Evolutionary conservation across 2,797 vertebrate genomes (phyloP).

Genomic region (Eulemur mongoz): DNA sequence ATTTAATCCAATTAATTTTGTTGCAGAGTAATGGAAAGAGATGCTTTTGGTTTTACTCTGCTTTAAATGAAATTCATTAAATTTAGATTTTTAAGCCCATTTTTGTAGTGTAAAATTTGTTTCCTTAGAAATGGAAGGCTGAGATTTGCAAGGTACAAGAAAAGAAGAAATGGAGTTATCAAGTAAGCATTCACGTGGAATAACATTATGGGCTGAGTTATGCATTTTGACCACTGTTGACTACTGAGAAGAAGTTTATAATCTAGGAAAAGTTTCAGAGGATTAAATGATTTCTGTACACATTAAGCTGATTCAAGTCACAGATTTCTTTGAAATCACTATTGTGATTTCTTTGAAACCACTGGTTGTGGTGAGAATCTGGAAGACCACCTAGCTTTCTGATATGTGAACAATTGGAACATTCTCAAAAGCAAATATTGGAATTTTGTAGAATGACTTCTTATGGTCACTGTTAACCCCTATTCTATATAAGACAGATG

Average conservation of each 20-base stretch:
- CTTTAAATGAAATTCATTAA: background rate
- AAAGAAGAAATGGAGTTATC: background rate
- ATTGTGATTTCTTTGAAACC: background rate
- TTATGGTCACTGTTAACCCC: background rate
- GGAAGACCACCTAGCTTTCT: background rate
- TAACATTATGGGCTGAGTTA: background rate
- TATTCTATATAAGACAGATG: background rate
- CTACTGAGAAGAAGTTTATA: background rate
- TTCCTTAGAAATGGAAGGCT: background rate
- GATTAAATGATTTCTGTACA: background rate
- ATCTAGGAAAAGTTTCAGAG: background rate
- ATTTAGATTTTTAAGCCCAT: background rate
- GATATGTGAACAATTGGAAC: background rate
- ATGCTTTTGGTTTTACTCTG: background rate
- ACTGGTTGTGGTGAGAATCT: background rate
- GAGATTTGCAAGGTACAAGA: background rate
- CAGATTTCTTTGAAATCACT: conserved; percentile 30
- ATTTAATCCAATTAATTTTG: background rate
- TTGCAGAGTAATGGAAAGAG: background rate
- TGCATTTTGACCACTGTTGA: conserved; percentile 22
- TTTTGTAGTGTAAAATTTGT: background rate
- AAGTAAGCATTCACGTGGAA: background rate
- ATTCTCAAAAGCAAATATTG: background rate
- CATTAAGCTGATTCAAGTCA: conserved; percentile 45
- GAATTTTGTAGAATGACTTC: conserved; percentile 29